phyloP scores from a whole-genome alignment of 2,797 vertebrate genomes.

The Pseudopleuronectes americanus region DNA sequence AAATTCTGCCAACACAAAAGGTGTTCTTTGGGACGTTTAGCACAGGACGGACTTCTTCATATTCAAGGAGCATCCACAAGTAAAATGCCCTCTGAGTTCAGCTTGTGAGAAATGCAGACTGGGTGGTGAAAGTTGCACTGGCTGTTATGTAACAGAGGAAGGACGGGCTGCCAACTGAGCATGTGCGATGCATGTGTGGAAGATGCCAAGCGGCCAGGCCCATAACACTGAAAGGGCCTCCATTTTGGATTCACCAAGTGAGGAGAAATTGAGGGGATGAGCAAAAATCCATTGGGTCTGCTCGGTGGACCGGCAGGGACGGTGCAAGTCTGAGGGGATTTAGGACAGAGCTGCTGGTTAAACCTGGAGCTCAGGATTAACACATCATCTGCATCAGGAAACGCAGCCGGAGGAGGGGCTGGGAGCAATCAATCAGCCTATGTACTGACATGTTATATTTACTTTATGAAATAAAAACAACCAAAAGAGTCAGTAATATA shows the following conservation, averaged over 20 bases:
- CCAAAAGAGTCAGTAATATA: conserved; percentile 6
- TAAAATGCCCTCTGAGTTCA: conserved; percentile 13
- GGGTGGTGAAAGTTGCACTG: conserved; percentile 20
- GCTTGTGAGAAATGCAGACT: conserved; percentile 9
- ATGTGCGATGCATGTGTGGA: conserved; percentile 63
- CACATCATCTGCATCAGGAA: conserved; percentile 60
- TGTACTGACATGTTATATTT: background rate
- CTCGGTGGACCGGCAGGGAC: conserved; percentile 39
- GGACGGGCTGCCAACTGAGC: conserved; percentile 53
- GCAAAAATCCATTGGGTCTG: conserved; percentile 58
- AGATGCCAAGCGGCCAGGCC: conserved; percentile 41
- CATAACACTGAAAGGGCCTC: conserved; percentile 15
- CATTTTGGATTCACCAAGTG: conserved; percentile 61
- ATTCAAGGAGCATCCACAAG: conserved; percentile 11
- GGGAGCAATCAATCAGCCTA: conserved; percentile 3
- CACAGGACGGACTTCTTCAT: background rate
- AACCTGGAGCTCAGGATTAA: conserved; percentile 41
- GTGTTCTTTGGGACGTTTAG: background rate
- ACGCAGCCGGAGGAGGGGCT: conserved; percentile 19
- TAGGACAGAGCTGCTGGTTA: conserved; percentile 44
- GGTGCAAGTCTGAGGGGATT: conserved; percentile 62
- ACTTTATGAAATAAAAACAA: background rate
- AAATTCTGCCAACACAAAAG: background rate
- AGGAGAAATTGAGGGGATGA: conserved; percentile 44
- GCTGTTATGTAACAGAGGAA: conserved; percentile 61